These are phyloP conservation scores for Myotis vivesi DNA, from an alignment of 2,797 vertebrate species.

Conservation along the genomic window DNA sequence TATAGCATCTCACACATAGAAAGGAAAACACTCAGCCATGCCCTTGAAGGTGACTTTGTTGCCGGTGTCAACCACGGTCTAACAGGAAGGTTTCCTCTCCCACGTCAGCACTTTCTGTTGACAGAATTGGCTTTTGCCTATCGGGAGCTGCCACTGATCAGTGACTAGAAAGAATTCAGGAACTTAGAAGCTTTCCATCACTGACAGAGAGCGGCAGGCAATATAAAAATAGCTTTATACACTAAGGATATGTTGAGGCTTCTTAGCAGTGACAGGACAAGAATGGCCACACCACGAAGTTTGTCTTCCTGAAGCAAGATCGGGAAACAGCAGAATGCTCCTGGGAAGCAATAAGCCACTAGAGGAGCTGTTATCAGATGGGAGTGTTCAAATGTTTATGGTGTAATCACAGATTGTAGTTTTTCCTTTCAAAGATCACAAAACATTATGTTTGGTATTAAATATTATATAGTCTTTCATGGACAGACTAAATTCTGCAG, in stretches of 20 bases:
- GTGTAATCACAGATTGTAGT: not conserved
- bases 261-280: not conserved
- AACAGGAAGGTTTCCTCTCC: slow-evolving; percentile 11
- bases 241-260: not conserved
- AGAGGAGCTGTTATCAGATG: not conserved
- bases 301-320: not conserved
- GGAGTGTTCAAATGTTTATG: not conserved
- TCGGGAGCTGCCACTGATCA: slow-evolving; percentile 9
- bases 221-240: slow-evolving; percentile 37
- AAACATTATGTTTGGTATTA: not conserved
- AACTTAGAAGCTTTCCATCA: slow-evolving; percentile 39
- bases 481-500: not conserved
- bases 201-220: slow-evolving; percentile 31
- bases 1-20: not conserved
- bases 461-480: not conserved
- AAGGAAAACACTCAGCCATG: not conserved
- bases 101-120: not conserved
- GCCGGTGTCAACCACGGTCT: not conserved
- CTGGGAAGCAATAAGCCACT: not conserved
- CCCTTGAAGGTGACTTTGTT: slow-evolving; percentile 40
- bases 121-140: slow-evolving; percentile 35
- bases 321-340: not conserved
- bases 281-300: not conserved
- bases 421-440: slow-evolving; percentile 2
- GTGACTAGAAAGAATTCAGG: slow-evolving; percentile 10